A percentile compares a stretch with the other conserved stretches of the same genome.
Evolutionary conservation across 1,140 invertebrate species (phyloP).

Genomic region (Ceratina calcarata): DNA sequence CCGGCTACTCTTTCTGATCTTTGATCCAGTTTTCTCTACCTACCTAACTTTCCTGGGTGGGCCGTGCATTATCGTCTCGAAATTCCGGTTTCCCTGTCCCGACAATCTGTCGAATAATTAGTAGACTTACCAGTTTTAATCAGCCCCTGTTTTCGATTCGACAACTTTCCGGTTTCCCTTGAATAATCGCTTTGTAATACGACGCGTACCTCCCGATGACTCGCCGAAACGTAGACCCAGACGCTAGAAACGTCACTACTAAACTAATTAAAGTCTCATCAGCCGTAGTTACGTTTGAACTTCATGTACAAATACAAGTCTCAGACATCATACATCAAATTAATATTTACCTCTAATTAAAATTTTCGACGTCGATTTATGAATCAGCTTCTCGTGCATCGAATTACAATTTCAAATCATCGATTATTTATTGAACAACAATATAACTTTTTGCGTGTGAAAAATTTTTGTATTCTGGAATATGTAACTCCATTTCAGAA

Average conservation of each 20-base stretch:
- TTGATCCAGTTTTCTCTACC: too few species aligned
- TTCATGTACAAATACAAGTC: not conserved
- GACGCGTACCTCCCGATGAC: conserved; percentile 9
- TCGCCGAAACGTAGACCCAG: conserved; percentile 3
- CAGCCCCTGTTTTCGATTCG: conserved; percentile 31
- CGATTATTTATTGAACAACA: too few species aligned
- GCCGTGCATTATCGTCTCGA: conserved; percentile 3
- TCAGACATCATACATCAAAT: too few species aligned
- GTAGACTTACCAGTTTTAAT: conserved; percentile 47
- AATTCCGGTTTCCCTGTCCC: conserved; percentile 29
- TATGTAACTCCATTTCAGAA: too few species aligned
- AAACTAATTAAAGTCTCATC: conserved; percentile 40
- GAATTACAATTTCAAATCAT: too few species aligned
- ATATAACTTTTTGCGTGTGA: too few species aligned
- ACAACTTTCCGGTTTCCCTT: conserved; percentile 29
- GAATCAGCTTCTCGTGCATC: too few species aligned
- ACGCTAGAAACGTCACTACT: conserved; percentile 11
- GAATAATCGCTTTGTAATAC: conserved; percentile 46
- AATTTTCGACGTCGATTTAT: too few species aligned
- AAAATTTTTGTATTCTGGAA: too few species aligned
- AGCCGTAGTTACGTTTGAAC: not conserved
- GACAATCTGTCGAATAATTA: conserved; percentile 49
- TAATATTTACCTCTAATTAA: too few species aligned
- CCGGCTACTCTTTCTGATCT: too few species aligned
- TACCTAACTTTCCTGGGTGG: not conserved